Percentiles rank a stretch among this genome's conserved stretches.
Evolutionary conservation across 1,140 invertebrate species (phyloP).

Genomic region (Bactericera cockerelli): DNA sequence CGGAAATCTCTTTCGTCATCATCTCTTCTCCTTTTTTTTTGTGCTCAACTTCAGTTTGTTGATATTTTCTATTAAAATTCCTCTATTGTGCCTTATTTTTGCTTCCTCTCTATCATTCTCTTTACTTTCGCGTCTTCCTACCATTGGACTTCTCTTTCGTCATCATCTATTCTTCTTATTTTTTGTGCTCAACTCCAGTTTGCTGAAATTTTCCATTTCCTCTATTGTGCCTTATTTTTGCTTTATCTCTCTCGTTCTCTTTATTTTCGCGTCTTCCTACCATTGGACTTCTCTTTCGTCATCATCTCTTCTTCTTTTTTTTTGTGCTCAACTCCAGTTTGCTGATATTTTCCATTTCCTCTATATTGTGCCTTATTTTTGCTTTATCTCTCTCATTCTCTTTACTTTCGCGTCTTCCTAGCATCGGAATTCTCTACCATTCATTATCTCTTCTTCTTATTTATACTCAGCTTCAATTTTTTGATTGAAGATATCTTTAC

Average conservation of each 20-base stretch:
- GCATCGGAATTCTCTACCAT: background rate
- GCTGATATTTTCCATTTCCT: slow-evolving; percentile 7
- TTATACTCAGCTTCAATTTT: background rate
- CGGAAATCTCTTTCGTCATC: background rate
- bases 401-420: background rate
- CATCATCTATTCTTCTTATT: background rate
- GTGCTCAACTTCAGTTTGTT: background rate
- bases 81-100: background rate
- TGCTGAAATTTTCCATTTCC: too few relatives aligned
- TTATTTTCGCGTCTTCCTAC: background rate
- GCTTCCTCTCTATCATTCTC: background rate
- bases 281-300: background rate
- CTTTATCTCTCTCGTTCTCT: background rate
- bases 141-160: background rate
- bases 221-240: background rate
- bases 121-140: background rate
- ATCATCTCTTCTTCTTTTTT: background rate
- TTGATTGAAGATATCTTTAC: slow-evolving; percentile 7
- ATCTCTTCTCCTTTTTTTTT: slow-evolving; percentile 1
- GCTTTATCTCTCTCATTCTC: slow-evolving; percentile 11
- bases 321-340: background rate
- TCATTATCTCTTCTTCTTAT: background rate
- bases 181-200: too few relatives aligned
- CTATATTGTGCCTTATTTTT: slow-evolving; percentile 3
- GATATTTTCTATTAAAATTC: background rate